Conservation (phyloP, 2,797 vertebrate genomes). For the Gobionotothen gibberifrons region DNA sequence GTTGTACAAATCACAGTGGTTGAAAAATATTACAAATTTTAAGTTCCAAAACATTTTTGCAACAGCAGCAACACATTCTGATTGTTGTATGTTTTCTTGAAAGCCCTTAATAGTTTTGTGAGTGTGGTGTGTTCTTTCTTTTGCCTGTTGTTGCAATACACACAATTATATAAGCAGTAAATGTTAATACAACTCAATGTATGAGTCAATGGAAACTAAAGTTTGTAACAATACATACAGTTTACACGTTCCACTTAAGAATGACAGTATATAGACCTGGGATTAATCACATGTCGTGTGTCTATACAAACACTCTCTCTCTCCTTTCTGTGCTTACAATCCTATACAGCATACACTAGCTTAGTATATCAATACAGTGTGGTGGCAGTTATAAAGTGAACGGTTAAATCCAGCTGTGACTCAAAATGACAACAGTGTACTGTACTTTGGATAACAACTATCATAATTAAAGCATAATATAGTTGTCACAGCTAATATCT, state of each 20-base stretch:
- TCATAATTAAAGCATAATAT: conserved; percentile 65
- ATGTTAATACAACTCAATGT: conserved; percentile 67
- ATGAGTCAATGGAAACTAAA: conserved; percentile 72
- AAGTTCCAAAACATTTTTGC: conserved; percentile 80
- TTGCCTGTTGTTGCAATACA: conserved; percentile 64
- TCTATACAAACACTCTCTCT: conserved; percentile 50
- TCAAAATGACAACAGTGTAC: conserved; percentile 60
- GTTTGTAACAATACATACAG: conserved; percentile 76
- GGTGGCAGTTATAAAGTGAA: conserved; percentile 51
- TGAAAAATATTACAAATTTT: conserved; percentile 87
- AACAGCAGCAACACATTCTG: conserved; percentile 87
- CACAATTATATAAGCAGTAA: conserved; percentile 65
- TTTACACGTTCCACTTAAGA: conserved; percentile 67
- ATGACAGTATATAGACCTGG: conserved; percentile 59
- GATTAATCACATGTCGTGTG: conserved; percentile 61
- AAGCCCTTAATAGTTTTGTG: conserved; percentile 85
- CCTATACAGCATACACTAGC: conserved; percentile 44
- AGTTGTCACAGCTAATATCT: conserved; percentile 57
- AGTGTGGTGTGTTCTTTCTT: conserved; percentile 77
- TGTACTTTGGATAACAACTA: conserved; percentile 69
- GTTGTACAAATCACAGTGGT: conserved; percentile 90
- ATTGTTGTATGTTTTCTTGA: conserved; percentile 78
- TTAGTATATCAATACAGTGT: conserved; percentile 50
- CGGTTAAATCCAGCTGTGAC: conserved; percentile 40
- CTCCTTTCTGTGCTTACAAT: conserved; percentile 49